A percentile compares a stretch with the other conserved stretches of the same genome.
phyloP scores from a whole-genome alignment of 2,888 invertebrate genomes.

The Serrognathus titanus region DNA sequence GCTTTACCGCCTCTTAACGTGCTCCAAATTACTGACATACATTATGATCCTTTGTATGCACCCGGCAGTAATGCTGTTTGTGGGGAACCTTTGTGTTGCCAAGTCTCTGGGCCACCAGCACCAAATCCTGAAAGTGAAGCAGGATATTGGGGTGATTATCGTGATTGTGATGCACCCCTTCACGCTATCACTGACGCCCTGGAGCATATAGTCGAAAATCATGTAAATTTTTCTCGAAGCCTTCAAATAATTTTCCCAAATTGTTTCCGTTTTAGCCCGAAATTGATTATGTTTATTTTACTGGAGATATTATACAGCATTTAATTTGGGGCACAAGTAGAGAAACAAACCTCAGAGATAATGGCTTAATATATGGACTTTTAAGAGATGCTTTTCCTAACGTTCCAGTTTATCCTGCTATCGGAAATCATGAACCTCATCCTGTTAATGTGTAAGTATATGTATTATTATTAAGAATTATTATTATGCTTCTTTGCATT shows the following conservation, averaged over 20 bases:
- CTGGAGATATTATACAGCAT: slow-evolving; percentile 85
- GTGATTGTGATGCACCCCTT: slow-evolving; percentile 71
- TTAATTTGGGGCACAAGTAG: slow-evolving; percentile 79
- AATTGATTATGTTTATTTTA: slow-evolving; percentile 67
- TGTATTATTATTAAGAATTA: not conserved
- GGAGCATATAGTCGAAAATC: slow-evolving; percentile 10
- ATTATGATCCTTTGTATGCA: slow-evolving; percentile 69
- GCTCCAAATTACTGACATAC: slow-evolving; percentile 71
- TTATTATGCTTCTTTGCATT: too few relatives aligned
- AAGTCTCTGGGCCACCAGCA: slow-evolving; percentile 50
- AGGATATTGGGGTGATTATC: slow-evolving; percentile 77
- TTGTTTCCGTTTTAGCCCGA: slow-evolving; percentile 10
- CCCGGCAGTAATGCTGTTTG: slow-evolving; percentile 65
- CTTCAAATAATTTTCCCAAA: not conserved
- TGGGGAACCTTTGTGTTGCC: slow-evolving; percentile 72
- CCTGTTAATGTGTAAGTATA: slow-evolving; percentile 48
- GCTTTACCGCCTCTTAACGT: slow-evolving; percentile 36
- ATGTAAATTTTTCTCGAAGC: slow-evolving; percentile 8
- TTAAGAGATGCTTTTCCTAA: slow-evolving; percentile 49
- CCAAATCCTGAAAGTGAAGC: slow-evolving; percentile 47
- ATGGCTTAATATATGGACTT: slow-evolving; percentile 51
- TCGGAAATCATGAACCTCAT: slow-evolving; percentile 68
- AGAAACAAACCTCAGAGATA: slow-evolving; percentile 58
- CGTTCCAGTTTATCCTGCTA: slow-evolving; percentile 56
- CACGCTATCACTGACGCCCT: slow-evolving; percentile 61